Percentiles rank a stretch among this genome's conserved stretches.
Evolutionary conservation across 1,140 invertebrate species (phyloP).

Genomic region (Whitmania pigra): DNA sequence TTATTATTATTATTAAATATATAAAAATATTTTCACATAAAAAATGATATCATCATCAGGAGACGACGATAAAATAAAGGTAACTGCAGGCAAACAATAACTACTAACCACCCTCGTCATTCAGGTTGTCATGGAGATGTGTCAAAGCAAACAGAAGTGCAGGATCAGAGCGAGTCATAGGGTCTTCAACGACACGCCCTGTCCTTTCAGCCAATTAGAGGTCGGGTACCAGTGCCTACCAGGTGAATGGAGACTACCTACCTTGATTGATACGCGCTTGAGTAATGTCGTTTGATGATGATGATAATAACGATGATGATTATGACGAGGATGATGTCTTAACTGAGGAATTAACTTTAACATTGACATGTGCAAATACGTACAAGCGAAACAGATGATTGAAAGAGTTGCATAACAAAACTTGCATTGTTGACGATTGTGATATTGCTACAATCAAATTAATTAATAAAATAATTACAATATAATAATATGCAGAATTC

Average conservation of each 20-base stretch:
- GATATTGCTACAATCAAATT: neutral
- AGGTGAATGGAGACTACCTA: neutral
- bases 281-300: neutral
- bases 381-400: no score
- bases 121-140: slow-evolving; percentile 12
- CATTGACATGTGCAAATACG: no score
- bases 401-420: neutral
- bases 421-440: neutral
- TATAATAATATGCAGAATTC: neutral
- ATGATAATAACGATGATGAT: no score
- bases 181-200: slow-evolving; percentile 9
- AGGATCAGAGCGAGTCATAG: neutral
- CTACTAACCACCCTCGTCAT: neutral
- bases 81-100: no score
- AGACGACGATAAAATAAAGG: no score
- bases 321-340: no score
- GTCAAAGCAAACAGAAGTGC: slow-evolving; percentile 1
- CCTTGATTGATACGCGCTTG: no score
- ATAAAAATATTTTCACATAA: no score
- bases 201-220: slow-evolving; percentile 12
- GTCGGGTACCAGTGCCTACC: slow-evolving; percentile 15
- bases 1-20: no score
- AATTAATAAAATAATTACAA: neutral
- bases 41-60: no score
- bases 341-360: no score